Evolutionary conservation across 1,140 invertebrate species (phyloP), one percentile per base, ranked within the genome.

Genomic region (Listronotus bonariensis): DNA sequence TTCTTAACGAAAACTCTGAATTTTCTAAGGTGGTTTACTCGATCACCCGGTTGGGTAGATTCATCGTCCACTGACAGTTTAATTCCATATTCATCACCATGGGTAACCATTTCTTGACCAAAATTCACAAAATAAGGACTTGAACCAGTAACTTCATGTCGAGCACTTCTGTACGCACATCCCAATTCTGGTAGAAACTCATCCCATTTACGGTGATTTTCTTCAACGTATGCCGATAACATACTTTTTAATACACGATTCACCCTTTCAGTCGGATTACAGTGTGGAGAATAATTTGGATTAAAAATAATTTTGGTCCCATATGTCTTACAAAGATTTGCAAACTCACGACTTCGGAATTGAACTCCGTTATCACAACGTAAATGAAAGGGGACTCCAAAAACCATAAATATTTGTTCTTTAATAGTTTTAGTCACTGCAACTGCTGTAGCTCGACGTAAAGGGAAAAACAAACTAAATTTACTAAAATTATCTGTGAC

Each of bases 141-240:
- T 32, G 62, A 68, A 15, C 65, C 52, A 0, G 75, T 78, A 0
- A 63, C 57, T 45, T 76, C 74, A 60, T 76, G 68, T 0, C 61
- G 59, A 0, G 72, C 63, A 10, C 76, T 76, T 46, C 76, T 62
- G 3, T 72, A 54, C 5, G 76, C 77, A 40, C 70, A 72, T 0
- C 60, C 64, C 18, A 76, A n/a, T n/a, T 54, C 10, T 68, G 32
- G 40, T 5, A 78, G 53, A 58, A 74, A 15, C 45, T 66, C 52
- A 61, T 76, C 74, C 78, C 77, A 79, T 9, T 54, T 52, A 0
- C 66, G 40, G 42, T 79, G 77, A 52, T 74, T 72, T 4, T 76
- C 69, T 5, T 69, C 14, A 2, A 75, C 61, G 61, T 74, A 79
- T 3, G 60, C 18, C 8, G 67, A 20, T 15, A 79, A 57, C 60